A percentile compares a stretch with the other conserved stretches of the same genome.
phyloP scores from a whole-genome alignment of 2,113 vertebrate species.

The Podarcis cretensis region DNA sequence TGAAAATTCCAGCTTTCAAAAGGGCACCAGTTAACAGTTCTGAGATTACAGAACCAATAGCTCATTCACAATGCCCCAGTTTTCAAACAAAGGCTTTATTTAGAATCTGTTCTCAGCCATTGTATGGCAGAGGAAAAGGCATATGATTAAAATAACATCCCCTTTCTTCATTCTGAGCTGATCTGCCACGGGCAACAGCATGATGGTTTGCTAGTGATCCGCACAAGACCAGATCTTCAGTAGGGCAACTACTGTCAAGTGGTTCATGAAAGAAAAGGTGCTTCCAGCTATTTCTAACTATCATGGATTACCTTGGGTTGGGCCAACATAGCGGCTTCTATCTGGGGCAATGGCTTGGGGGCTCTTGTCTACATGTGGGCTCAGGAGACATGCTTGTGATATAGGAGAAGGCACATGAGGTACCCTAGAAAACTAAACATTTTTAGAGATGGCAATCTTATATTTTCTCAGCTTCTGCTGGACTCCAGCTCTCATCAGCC shows the following conservation, averaged over 20 bases:
- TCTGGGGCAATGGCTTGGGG: no score
- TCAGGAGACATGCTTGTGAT: no score
- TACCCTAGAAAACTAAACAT: no score
- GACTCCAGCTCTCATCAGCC: no score
- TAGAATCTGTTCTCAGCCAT: neutral
- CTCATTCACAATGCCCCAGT: neutral
- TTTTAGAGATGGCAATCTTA: no score
- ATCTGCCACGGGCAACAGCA: no score
- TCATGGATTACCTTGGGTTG: neutral
- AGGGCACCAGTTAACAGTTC: neutral
- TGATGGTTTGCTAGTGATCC: constrained; percentile 49
- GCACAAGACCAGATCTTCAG: constrained; percentile 2
- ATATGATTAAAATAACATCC: constrained; percentile 39
- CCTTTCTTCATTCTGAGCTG: neutral
- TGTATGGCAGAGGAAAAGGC: constrained; percentile 39
- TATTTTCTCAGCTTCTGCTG: no score
- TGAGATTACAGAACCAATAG: neutral
- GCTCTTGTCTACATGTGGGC: no score
- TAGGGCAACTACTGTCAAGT: neutral
- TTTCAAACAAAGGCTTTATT: constrained; percentile 29
- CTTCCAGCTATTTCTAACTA: neutral
- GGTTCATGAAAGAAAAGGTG: neutral
- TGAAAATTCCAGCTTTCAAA: constrained; percentile 1
- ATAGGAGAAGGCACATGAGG: no score
- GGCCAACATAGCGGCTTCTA: neutral